Percentiles rank a stretch among this genome's conserved stretches.
phyloP scores from a whole-genome alignment of 1,140 invertebrate species.

The Drosophila tristis region DNA sequence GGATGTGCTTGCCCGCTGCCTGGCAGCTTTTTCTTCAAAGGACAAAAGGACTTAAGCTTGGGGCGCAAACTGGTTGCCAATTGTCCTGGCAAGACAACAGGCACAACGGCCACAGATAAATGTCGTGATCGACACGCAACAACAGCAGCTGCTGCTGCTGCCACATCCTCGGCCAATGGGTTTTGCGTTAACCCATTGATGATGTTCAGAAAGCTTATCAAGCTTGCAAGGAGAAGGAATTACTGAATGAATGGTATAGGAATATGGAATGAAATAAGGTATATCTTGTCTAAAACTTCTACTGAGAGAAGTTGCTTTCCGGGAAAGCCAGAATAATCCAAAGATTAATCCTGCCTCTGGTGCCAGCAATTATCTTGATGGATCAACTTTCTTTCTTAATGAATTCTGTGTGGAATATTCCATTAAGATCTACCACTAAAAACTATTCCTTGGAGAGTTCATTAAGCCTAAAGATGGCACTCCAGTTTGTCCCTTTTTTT shows the following conservation, averaged over 20 bases:
- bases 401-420: no score
- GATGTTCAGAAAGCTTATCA: background rate
- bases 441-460: no score
- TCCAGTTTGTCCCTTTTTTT: background rate
- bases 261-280: no score
- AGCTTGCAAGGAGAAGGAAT: no score
- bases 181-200: conserved; percentile 40
- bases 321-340: no score
- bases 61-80: conserved; percentile 76
- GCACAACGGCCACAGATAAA: conserved; percentile 57
- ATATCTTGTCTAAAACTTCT: no score
- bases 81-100: conserved; percentile 51
- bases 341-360: no score
- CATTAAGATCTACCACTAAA: no score
- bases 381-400: no score
- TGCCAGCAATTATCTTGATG: no score
- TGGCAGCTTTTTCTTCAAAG: conserved; percentile 71
- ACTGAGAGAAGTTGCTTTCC: no score
- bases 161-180: conserved; percentile 31
- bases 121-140: conserved; percentile 50
- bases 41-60: conserved; percentile 76
- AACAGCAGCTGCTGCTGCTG: conserved; percentile 41
- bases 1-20: conserved; percentile 31
- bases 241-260: no score
- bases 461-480: background rate